phyloP scores from a whole-genome alignment of 2,888 invertebrate genomes.

The Hirtodrosophila histrioides region DNA sequence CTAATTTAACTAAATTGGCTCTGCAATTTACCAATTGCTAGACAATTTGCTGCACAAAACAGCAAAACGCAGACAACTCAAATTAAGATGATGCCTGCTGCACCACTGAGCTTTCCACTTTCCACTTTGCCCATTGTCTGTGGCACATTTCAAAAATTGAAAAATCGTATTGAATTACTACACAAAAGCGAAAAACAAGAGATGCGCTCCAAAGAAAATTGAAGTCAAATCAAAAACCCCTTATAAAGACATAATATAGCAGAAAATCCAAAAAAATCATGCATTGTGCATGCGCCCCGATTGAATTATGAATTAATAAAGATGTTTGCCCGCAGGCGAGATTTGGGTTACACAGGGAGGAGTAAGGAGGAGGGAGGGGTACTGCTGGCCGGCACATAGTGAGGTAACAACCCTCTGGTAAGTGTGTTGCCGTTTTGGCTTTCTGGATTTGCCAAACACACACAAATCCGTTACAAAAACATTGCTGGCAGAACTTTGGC shows the following conservation, averaged over 20 bases:
- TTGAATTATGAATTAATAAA: constrained; percentile 84
- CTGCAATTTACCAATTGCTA: constrained; percentile 58
- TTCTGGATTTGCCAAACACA: constrained; percentile 79
- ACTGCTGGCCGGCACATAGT: background rate
- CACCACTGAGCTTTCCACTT: constrained; percentile 34
- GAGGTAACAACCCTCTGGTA: constrained; percentile 45
- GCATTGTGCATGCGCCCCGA: constrained; percentile 65
- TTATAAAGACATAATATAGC: constrained; percentile 17
- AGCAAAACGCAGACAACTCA: constrained; percentile 1
- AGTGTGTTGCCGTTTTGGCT: constrained; percentile 77
- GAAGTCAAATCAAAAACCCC: constrained; percentile 73
- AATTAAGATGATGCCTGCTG: constrained; percentile 15
- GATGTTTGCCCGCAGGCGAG: constrained; percentile 84
- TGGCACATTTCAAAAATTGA: constrained; percentile 56
- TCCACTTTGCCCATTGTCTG: constrained; percentile 45
- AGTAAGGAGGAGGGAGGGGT: constrained; percentile 1
- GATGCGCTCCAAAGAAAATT: constrained; percentile 51
- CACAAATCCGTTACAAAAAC: constrained; percentile 70
- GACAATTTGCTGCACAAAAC: constrained; percentile 27
- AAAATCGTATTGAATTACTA: constrained; percentile 80
- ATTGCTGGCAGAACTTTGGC: constrained; percentile 36
- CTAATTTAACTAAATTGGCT: constrained; percentile 68
- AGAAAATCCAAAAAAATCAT: constrained; percentile 27
- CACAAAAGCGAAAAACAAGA: constrained; percentile 34
- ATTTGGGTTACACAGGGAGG: constrained; percentile 80